Percentiles rank a stretch among this genome's conserved stretches.
Evolutionary conservation across 2,888 invertebrate species (phyloP).

Genomic region (Leucania comma): DNA sequence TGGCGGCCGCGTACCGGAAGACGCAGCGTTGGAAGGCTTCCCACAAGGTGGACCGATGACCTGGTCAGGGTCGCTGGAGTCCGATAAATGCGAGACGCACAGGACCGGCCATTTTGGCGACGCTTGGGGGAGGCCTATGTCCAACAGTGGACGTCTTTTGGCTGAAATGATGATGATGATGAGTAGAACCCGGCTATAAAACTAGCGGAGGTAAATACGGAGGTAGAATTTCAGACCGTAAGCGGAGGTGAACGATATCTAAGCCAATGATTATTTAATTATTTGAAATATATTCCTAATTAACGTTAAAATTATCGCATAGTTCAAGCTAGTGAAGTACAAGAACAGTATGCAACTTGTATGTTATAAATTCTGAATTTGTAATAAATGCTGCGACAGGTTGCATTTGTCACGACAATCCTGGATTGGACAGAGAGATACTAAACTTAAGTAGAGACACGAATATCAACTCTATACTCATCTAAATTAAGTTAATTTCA

Average conservation of each 20-base stretch:
- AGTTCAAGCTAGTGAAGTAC: background rate
- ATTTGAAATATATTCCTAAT: constrained; percentile 5
- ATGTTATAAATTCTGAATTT: constrained; percentile 14
- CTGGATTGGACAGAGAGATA: background rate
- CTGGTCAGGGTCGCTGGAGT: too few relatives aligned
- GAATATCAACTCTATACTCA: background rate
- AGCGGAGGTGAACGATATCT: background rate
- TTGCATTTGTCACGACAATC: constrained; percentile 41
- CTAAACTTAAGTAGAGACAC: background rate
- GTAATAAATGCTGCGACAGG: constrained; percentile 40
- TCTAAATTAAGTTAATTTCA: background rate
- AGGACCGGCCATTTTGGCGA: too few relatives aligned
- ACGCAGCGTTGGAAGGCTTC: too few relatives aligned
- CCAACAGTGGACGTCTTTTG: too few relatives aligned
- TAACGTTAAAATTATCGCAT: background rate
- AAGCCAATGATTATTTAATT: background rate
- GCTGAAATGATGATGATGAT: too few relatives aligned
- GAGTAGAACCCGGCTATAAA: too few relatives aligned
- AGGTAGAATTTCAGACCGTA: background rate
- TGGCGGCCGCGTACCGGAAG: too few relatives aligned
- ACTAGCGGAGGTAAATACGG: background rate
- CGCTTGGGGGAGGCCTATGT: too few relatives aligned
- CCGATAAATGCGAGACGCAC: too few relatives aligned
- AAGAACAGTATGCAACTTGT: constrained; percentile 1
- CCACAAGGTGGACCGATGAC: too few relatives aligned